phyloP scores from a whole-genome alignment of 2,888 invertebrate species.

The Ctena decussata region DNA sequence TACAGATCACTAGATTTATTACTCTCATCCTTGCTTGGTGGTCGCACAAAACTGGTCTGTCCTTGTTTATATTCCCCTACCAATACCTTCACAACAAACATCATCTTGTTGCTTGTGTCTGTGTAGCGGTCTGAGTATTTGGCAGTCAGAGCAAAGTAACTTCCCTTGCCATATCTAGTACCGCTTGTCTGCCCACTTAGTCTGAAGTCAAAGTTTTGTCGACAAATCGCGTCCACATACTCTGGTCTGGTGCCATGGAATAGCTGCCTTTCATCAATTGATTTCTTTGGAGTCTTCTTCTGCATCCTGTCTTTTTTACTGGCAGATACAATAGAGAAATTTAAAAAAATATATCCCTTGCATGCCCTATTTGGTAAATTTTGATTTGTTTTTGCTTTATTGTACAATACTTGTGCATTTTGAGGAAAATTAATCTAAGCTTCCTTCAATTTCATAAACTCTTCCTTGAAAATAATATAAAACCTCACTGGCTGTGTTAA shows the following conservation, averaged over 20 bases:
- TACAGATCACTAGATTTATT: constrained; percentile 74
- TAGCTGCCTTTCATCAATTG: constrained; percentile 62
- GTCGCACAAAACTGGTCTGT: constrained; percentile 70
- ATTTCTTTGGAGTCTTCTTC: constrained; percentile 45
- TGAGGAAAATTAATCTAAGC: too few species aligned
- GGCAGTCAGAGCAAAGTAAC: constrained; percentile 77
- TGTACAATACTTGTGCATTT: too few species aligned
- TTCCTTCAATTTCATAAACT: too few species aligned
- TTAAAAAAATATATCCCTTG: too few species aligned
- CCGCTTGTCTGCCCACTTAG: constrained; percentile 74
- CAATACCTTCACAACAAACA: constrained; percentile 80
- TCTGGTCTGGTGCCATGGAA: constrained; percentile 77
- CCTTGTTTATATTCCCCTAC: constrained; percentile 77
- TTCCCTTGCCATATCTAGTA: constrained; percentile 77
- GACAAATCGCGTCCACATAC: constrained; percentile 73
- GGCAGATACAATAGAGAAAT: constrained; percentile 32
- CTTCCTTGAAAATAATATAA: too few species aligned
- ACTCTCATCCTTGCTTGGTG: constrained; percentile 73
- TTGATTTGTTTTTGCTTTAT: too few species aligned
- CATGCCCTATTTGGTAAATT: too few species aligned
- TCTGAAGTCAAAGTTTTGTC: constrained; percentile 81
- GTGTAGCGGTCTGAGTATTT: constrained; percentile 70
- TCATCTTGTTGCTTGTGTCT: constrained; percentile 37
- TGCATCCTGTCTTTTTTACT: constrained; percentile 73
- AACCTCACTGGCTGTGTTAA: too few species aligned